phyloP scores from a whole-genome alignment of 1,140 invertebrate species.

The Drosophila busckii region DNA sequence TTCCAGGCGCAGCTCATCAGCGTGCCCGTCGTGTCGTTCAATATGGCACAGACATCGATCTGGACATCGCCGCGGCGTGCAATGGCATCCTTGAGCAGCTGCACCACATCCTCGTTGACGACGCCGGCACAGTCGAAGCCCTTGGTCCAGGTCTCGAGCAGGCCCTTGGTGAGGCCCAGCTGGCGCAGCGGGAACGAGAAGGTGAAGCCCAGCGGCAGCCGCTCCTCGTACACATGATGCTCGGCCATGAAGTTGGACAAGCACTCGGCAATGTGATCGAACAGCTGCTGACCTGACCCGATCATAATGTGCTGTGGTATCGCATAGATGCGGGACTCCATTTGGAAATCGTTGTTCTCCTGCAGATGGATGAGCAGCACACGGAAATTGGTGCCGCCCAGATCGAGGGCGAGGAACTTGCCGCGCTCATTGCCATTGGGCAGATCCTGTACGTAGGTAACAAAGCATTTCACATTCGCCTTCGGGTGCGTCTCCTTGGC shows the following conservation, averaged over 20 bases:
- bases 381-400: conserved; percentile 99
- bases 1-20: conserved; percentile 99
- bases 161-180: conserved; percentile 93
- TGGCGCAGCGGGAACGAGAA: conserved; percentile 98
- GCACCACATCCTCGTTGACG: conserved; percentile 94
- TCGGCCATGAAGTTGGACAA: conserved; percentile 96
- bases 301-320: conserved; percentile 97
- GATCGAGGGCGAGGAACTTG: conserved; percentile 97
- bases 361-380: conserved; percentile 95
- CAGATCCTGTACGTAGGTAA: conserved; percentile 97
- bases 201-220: conserved; percentile 98
- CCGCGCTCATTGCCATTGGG: conserved; percentile 98
- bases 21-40: conserved; percentile 99
- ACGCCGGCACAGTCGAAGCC: conserved; percentile 96
- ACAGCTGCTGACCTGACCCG: conserved; percentile 92
- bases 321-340: conserved; percentile 98
- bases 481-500: conserved; percentile 87
- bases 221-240: conserved; percentile 86
- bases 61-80: conserved; percentile 91
- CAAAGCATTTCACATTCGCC: conserved; percentile 92
- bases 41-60: conserved; percentile 96
- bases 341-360: conserved; percentile 90
- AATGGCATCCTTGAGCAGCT: conserved; percentile 92
- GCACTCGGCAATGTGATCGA: conserved; percentile 99
- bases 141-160: conserved; percentile 97